These are phyloP conservation scores for Engraulis encrasicolus DNA, from an alignment of 2,113 vertebrate species.

Conservation along the genomic window DNA sequence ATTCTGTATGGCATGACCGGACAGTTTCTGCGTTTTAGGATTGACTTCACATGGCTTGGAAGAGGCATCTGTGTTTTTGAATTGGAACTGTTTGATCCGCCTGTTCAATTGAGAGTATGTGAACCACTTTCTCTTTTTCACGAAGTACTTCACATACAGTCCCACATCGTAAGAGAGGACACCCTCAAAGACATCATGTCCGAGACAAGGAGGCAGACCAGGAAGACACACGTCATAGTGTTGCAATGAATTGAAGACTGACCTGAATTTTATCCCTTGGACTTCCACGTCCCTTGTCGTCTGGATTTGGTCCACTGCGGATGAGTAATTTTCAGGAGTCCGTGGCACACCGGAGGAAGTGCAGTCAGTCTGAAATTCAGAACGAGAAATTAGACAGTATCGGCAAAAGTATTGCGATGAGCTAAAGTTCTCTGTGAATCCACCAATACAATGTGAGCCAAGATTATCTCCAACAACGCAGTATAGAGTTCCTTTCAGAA, in stretches of 20 bases:
- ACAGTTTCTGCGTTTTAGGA: not conserved
- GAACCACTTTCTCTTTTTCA: not conserved
- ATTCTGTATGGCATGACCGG: not conserved
- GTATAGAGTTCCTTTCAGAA: conserved; percentile 35
- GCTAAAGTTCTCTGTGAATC: conserved; percentile 48
- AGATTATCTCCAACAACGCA: conserved; percentile 47
- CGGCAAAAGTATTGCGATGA: conserved; percentile 30
- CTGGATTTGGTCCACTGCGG: too few species aligned
- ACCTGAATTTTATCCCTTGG: too few species aligned
- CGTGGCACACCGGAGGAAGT: too few species aligned
- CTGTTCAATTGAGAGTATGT: not conserved
- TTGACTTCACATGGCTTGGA: not conserved
- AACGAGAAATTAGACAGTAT: too few species aligned
- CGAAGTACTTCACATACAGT: not conserved
- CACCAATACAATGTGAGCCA: conserved; percentile 41
- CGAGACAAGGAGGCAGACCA: not conserved
- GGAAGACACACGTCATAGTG: not conserved
- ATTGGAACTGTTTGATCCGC: not conserved
- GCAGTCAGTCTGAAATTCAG: too few species aligned
- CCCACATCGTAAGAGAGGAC: not conserved
- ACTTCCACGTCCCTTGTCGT: too few species aligned
- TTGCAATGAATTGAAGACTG: not conserved
- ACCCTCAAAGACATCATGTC: not conserved
- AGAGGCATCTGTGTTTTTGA: not conserved
- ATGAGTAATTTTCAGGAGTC: too few species aligned